Evolutionary conservation across 2,113 vertebrate genomes (phyloP).

Genomic region (Amblyopsis rosae): DNA sequence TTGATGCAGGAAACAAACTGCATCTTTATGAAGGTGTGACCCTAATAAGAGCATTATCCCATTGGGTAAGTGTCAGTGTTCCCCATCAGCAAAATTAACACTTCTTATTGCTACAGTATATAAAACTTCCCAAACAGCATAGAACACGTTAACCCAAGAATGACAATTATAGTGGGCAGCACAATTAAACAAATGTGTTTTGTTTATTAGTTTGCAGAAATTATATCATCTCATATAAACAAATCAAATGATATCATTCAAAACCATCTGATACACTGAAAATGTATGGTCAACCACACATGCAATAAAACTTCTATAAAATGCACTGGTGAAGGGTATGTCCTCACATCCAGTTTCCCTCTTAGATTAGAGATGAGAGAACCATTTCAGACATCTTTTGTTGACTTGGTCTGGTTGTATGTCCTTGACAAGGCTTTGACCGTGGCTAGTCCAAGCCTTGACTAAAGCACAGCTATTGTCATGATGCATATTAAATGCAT

Average conservation of each 20-base stretch:
- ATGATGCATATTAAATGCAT: no score
- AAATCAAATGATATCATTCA: neutral
- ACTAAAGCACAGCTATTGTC: no score
- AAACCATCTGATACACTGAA: no score
- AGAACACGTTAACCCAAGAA: constrained; percentile 37
- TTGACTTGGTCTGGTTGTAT: no score
- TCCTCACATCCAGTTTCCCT: no score
- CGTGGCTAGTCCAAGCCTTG: no score
- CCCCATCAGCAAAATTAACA: constrained; percentile 51
- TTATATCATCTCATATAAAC: neutral
- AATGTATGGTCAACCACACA: no score
- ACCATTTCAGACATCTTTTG: no score
- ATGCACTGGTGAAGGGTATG: no score
- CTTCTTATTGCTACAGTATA: constrained; percentile 42
- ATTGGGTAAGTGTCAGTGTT: constrained; percentile 62
- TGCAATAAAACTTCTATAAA: no score
- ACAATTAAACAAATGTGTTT: constrained; percentile 21
- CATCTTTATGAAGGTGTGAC: constrained; percentile 64
- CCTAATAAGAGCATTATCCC: constrained; percentile 65
- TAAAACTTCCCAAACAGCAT: constrained; percentile 55
- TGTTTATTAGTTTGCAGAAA: constrained; percentile 20
- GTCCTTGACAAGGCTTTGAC: no score
- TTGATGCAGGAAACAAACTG: constrained; percentile 23
- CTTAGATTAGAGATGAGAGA: no score
- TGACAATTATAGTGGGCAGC: constrained; percentile 2